These are phyloP conservation scores for Thera obeliscata DNA, from an alignment of 2,888 invertebrate species.

Conservation along the genomic window DNA sequence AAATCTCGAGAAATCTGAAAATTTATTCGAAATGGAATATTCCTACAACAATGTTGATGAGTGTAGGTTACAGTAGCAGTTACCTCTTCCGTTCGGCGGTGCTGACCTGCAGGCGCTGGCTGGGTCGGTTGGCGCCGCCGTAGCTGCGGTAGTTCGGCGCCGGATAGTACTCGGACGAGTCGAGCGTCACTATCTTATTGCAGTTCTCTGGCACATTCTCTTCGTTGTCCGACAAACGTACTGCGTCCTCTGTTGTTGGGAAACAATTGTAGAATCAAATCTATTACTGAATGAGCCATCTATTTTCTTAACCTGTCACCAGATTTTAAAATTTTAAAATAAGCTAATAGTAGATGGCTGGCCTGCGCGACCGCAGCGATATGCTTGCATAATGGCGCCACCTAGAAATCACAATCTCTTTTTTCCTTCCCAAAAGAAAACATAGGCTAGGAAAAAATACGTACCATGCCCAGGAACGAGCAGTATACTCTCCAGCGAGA, in stretches of 20 bases:
- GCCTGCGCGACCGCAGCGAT: too few species aligned
- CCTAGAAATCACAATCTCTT: too few species aligned
- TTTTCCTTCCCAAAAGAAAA: too few species aligned
- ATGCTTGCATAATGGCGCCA: too few species aligned
- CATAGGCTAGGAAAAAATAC: constrained; percentile 12
- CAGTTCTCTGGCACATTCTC: constrained; percentile 89
- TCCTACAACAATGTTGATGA: too few species aligned
- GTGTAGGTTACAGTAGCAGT: too few species aligned
- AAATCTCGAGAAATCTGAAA: too few species aligned
- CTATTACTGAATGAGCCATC: too few species aligned
- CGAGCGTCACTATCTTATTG: constrained; percentile 86
- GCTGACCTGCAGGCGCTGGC: constrained; percentile 87
- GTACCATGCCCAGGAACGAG: constrained; percentile 87
- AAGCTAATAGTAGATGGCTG: too few species aligned
- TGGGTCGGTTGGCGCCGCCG: constrained; percentile 81
- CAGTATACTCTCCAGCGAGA: constrained; percentile 89
- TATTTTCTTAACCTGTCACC: too few species aligned
- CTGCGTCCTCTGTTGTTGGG: constrained; percentile 83
- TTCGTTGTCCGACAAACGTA: constrained; percentile 86
- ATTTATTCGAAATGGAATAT: too few species aligned
- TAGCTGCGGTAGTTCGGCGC: constrained; percentile 91
- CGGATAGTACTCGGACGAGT: constrained; percentile 88
- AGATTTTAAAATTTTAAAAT: too few species aligned
- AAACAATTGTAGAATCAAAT: background rate
- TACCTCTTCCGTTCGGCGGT: constrained; percentile 86